phyloP scores from a whole-genome alignment of 2,113 vertebrate species.

The Gulo gulo region DNA sequence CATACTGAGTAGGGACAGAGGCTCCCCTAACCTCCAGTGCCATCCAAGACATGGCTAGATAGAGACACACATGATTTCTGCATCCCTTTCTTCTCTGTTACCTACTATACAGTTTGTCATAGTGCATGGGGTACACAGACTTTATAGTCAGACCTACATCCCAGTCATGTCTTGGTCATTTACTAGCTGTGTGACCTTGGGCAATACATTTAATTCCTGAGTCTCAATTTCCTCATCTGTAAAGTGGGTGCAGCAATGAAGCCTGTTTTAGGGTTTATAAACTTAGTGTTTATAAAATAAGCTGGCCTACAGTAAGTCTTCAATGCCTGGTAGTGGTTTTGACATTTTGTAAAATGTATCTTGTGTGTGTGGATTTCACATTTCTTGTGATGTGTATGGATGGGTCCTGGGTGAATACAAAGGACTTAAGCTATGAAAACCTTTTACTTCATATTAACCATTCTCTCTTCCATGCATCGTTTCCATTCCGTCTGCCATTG shows the following conservation, averaged over 20 bases:
- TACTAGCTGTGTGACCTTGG: neutral
- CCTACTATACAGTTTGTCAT: neutral
- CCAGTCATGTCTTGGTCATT: neutral
- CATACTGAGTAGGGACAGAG: neutral
- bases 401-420: neutral
- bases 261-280: neutral
- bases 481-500: neutral
- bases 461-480: neutral
- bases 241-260: neutral
- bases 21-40: neutral
- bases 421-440: neutral
- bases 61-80: neutral
- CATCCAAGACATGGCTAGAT: neutral
- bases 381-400: neutral
- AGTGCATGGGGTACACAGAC: neutral
- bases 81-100: neutral
- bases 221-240: neutral
- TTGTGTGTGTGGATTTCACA: neutral
- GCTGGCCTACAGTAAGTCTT: neutral
- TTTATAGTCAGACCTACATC: neutral
- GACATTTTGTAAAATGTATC: neutral
- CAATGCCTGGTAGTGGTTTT: neutral
- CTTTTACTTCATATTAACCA: neutral
- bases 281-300: neutral
- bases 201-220: neutral